A percentile compares a stretch with the other conserved stretches of the same genome.
These are phyloP conservation scores for Anticlea derivata DNA, from an alignment of 2,888 invertebrate genomes.

Conservation along the genomic window DNA sequence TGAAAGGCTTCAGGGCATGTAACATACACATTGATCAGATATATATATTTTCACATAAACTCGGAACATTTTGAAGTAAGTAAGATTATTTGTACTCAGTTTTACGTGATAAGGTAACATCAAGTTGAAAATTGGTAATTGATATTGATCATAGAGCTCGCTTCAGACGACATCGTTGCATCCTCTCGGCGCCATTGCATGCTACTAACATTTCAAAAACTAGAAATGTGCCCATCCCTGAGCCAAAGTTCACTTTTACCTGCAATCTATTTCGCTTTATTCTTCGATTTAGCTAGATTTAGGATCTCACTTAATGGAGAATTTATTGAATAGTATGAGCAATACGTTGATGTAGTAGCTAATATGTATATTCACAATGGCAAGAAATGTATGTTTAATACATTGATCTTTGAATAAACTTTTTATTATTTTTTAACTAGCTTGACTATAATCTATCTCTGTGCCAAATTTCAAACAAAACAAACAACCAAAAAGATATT, in stretches of 20 bases:
- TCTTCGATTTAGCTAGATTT: not conserved
- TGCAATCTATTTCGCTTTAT: conserved; percentile 8
- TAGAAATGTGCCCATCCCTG: conserved; percentile 21
- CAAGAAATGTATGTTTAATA: not conserved
- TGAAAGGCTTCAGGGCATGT: too few species aligned
- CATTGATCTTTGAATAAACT: too few species aligned
- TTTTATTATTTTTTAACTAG: too few species aligned
- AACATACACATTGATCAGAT: too few species aligned
- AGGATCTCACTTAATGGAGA: conserved; percentile 24
- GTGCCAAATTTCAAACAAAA: too few species aligned
- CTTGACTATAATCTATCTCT: too few species aligned
- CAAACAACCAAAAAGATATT: too few species aligned
- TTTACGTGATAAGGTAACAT: too few species aligned
- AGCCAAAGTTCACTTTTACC: conserved; percentile 46
- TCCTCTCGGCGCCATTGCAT: conserved; percentile 34
- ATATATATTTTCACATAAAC: too few species aligned
- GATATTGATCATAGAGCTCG: conserved; percentile 20
- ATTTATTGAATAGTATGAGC: conserved; percentile 25
- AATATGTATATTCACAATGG: conserved; percentile 11
- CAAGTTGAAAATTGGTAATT: conserved; percentile 6
- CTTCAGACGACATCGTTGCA: conserved; percentile 38
- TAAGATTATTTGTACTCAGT: too few species aligned
- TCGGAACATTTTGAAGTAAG: too few species aligned
- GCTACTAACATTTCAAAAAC: conserved; percentile 38
- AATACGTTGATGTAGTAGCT: conserved; percentile 24